These are phyloP conservation scores for Sipha maydis DNA, from an alignment of 2,888 invertebrate species.

Conservation along the genomic window DNA sequence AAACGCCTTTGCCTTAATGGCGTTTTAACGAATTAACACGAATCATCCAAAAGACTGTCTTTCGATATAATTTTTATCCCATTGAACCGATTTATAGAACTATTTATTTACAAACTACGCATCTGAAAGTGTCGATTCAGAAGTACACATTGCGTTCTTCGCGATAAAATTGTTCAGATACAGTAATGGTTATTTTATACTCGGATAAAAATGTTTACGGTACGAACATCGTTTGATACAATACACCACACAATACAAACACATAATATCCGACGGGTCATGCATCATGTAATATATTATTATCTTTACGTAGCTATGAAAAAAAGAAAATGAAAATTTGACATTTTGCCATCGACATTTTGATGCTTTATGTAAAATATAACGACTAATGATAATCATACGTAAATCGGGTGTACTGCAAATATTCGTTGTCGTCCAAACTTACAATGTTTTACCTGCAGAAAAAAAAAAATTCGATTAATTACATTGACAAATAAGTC, in stretches of 20 bases:
- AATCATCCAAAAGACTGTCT: slow-evolving; percentile 12
- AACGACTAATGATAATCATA: no score
- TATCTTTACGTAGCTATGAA: no score
- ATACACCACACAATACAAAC: no score
- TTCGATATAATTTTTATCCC: slow-evolving; percentile 35
- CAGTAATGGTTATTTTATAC: no score
- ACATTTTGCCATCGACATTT: no score
- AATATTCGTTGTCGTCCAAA: no score
- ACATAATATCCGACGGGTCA: no score
- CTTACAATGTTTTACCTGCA: background rate
- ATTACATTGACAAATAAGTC: background rate
- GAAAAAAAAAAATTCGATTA: background rate
- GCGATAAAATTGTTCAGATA: background rate
- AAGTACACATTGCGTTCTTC: background rate
- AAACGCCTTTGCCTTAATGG: slow-evolving; percentile 29
- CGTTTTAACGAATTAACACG: slow-evolving; percentile 56
- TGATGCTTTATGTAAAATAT: no score
- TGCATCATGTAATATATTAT: no score
- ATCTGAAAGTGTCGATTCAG: background rate
- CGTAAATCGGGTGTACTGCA: no score
- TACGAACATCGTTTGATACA: background rate
- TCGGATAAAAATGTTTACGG: background rate
- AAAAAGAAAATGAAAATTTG: no score
- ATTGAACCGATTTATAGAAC: background rate
- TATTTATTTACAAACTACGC: background rate